Evolutionary conservation across 2,113 vertebrate species (phyloP), one percentile per base, ranked within the genome.

Genomic region (Mobula hypostoma): DNA sequence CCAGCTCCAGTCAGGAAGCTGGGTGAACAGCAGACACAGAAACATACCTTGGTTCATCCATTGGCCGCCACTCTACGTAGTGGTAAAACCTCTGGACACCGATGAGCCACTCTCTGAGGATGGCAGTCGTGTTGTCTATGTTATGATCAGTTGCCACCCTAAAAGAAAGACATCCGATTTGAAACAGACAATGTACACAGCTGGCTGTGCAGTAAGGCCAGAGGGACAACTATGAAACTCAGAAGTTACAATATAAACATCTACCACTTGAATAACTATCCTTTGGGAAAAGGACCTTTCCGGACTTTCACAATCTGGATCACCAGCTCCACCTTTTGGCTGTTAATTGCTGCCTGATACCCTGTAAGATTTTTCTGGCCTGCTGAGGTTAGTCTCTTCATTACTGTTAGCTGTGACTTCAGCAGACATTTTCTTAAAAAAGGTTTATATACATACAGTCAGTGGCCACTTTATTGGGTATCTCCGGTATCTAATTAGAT

Each of bases 141-240:
- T 99, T 99, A 96, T 99, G 99, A 94, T 99, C 99, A 0, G 98
- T 99, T 6, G 97, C 98, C 0, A 97, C 98, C 99, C 99, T 99
- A 95, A 2, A 68, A 66, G 94, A 4, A 72, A 77, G 7, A 79
- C 19, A 11, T 85, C 14, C 66, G 11, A 66, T 17, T 15, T 63
- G 58, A 88, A 9, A 29, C 72, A 7, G 1, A n/a, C 40, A 17
- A 27, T 2, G 17, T 61, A 70, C 61, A 29, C 3, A 8, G 9
- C 66, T 36, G 58, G 2, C 5, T 7, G 36, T 27, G 36, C 12
- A 0, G 32, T 66, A 48, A 12, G 66, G 40, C 68, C 9, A 1
- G 1, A 8, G 40, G 21, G 48, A 83, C 48, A 56, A 7, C 80
- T 19, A 63, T 4, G 24, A 27, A 66, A 5, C 12, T 17, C 58